Conservation (phyloP, 2,797 vertebrate genomes). For the Megaceryle alcyon region DNA sequence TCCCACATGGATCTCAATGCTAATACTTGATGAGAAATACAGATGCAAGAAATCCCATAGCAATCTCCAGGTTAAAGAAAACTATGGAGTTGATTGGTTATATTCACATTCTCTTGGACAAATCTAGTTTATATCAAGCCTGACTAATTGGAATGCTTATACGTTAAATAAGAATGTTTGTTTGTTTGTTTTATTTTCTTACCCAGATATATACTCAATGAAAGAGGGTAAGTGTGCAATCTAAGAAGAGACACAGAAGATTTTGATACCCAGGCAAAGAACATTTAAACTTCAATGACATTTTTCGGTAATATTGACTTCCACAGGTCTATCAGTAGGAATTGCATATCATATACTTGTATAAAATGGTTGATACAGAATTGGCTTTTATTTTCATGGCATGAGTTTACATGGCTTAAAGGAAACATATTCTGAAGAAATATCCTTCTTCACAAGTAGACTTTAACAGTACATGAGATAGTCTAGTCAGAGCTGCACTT, state of each 20-base stretch:
- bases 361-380: not conserved
- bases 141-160: not conserved
- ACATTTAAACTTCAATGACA: not conserved
- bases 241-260: not conserved
- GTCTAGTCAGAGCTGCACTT: not conserved
- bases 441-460: not conserved
- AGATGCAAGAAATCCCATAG: not conserved
- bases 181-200: not conserved
- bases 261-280: not conserved
- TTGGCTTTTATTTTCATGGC: conserved; percentile 16
- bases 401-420: not conserved
- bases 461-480: not conserved
- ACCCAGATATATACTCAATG: not conserved
- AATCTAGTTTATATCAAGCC: not conserved
- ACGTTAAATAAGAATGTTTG: not conserved
- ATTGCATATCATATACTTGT: not conserved
- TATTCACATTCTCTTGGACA: not conserved
- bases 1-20: not conserved
- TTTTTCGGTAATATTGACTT: not conserved
- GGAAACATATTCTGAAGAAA: not conserved
- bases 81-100: not conserved
- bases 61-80: not conserved
- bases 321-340: not conserved
- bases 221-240: not conserved
- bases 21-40: not conserved